Percentiles rank a stretch among this genome's conserved stretches.
Conservation (phyloP, 2,797 vertebrate genomes). For the Halcyon badia region DNA sequence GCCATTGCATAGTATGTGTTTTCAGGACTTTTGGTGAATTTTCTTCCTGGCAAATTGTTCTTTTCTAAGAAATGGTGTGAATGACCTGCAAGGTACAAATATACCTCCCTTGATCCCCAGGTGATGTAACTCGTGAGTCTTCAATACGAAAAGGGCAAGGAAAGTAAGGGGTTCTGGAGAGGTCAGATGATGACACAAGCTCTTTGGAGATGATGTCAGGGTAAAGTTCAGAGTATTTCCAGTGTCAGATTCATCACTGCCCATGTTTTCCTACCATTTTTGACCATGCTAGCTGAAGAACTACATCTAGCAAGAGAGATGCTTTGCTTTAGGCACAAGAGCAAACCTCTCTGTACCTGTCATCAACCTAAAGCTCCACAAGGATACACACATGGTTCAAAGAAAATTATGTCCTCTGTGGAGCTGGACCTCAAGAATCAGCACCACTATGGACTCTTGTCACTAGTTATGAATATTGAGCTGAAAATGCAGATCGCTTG, state of each 20-base stretch:
- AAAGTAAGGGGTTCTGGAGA: background rate
- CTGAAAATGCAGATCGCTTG: background rate
- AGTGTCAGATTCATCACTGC: rapidly evolving
- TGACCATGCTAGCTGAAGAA: background rate
- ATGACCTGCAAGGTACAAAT: background rate
- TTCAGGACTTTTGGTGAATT: background rate
- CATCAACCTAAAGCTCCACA: background rate
- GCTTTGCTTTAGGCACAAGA: background rate
- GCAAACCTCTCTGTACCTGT: background rate
- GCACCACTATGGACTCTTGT: rapidly evolving
- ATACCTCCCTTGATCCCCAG: background rate
- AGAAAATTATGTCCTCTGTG: rapidly evolving
- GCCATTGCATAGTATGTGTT: background rate
- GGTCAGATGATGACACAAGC: background rate
- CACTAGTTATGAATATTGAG: background rate
- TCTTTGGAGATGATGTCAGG: background rate
- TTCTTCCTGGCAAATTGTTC: background rate
- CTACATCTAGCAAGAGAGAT: background rate
- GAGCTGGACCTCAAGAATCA: background rate
- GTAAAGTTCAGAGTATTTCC: background rate
- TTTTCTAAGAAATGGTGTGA: background rate
- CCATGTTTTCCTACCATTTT: background rate
- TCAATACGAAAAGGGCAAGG: background rate
- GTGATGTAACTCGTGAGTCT: background rate
- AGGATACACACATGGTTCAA: rapidly evolving